A percentile compares a stretch with the other conserved stretches of the same genome.
phyloP scores from a whole-genome alignment of 2,888 invertebrate genomes.

The Andrena flavipes region DNA sequence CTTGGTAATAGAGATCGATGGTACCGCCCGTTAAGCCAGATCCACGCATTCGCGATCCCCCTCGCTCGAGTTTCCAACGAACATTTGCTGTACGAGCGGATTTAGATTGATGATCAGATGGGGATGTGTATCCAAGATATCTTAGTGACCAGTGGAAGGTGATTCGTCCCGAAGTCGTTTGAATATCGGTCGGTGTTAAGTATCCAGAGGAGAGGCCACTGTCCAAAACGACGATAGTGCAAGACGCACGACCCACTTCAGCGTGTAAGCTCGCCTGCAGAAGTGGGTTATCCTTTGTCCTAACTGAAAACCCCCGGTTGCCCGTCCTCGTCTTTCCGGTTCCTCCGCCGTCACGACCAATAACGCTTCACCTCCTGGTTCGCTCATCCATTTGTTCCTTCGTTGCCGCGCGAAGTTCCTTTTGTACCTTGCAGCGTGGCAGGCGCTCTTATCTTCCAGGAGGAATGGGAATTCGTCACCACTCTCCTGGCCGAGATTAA shows the following conservation, averaged over 20 bases:
- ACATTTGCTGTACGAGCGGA: neutral
- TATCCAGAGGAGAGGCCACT: slow-evolving; percentile 1
- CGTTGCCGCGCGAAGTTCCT: slow-evolving; percentile 1
- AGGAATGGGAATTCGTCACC: no score
- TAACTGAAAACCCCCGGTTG: slow-evolving; percentile 42
- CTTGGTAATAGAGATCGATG: neutral
- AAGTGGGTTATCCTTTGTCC: slow-evolving; percentile 73
- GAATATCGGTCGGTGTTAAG: slow-evolving; percentile 12
- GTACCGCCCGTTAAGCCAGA: neutral
- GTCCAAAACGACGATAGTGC: slow-evolving; percentile 50
- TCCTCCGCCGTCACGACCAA: slow-evolving; percentile 44
- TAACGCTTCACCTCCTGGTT: slow-evolving; percentile 52
- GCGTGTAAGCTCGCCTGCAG: slow-evolving; percentile 24
- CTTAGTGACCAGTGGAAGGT: neutral
- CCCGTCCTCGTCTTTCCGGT: slow-evolving; percentile 63
- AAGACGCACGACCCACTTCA: slow-evolving; percentile 47
- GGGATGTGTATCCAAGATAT: neutral
- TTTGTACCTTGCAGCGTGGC: neutral
- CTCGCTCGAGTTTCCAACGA: neutral
- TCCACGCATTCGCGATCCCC: neutral
- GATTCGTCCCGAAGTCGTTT: neutral
- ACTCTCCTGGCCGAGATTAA: no score
- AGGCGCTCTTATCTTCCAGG: neutral
- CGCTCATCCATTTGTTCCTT: slow-evolving; percentile 22
- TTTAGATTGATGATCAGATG: neutral